These are phyloP conservation scores for Nibea coibor DNA, from an alignment of 2,113 vertebrate genomes.

Conservation along the genomic window DNA sequence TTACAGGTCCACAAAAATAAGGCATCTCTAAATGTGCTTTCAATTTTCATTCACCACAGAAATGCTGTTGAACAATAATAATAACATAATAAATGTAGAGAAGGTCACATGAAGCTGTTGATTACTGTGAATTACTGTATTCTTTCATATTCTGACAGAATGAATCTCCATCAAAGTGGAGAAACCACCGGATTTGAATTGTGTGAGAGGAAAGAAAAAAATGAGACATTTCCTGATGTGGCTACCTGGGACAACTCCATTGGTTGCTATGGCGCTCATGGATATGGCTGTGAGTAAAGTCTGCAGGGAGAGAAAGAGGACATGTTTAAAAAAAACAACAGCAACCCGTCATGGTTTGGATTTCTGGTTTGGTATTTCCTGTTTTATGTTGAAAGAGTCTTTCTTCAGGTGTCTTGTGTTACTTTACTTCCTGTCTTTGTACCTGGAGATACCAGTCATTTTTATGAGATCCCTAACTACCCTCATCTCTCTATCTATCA, in stretches of 20 bases:
- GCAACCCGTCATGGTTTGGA: too few relatives aligned
- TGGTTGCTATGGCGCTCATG: slow-evolving; percentile 98
- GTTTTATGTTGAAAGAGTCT: too few relatives aligned
- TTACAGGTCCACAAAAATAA: neutral
- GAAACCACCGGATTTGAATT: neutral
- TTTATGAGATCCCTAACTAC: too few relatives aligned
- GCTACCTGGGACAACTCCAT: slow-evolving; percentile 98
- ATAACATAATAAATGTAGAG: too few relatives aligned
- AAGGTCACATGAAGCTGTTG: neutral
- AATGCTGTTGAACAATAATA: neutral
- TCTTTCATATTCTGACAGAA: neutral
- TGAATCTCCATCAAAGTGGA: neutral
- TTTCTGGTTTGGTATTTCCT: too few relatives aligned
- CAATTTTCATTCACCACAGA: neutral
- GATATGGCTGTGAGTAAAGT: slow-evolving; percentile 96
- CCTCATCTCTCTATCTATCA: too few relatives aligned
- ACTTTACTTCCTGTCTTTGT: too few relatives aligned
- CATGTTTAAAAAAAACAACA: neutral
- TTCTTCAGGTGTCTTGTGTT: too few relatives aligned
- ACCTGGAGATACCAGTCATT: too few relatives aligned
- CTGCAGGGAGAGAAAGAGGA: slow-evolving; percentile 75
- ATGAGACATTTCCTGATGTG: slow-evolving; percentile 56
- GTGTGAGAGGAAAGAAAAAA: neutral
- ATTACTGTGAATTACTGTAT: neutral
- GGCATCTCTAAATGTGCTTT: neutral